Conservation (phyloP, 1,140 invertebrate genomes). For the Cherax quadricarinatus region DNA sequence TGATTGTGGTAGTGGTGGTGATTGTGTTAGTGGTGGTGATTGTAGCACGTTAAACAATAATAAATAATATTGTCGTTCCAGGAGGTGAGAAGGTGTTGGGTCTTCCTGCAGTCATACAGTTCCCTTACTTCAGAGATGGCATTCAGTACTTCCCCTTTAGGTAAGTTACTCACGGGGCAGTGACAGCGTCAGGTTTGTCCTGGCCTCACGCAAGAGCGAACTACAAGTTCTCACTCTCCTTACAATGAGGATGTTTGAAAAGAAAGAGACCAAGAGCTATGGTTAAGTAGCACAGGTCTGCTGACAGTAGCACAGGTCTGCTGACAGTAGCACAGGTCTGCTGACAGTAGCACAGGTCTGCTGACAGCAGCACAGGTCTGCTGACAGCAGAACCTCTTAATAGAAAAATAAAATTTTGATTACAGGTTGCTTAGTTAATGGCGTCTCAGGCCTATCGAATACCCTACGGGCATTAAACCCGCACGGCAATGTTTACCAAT, state of each 20-base stretch:
- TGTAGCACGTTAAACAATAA: background rate
- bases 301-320: no score
- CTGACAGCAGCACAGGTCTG: no score
- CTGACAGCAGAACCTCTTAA: no score
- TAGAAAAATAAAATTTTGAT: no score
- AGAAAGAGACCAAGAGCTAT: background rate
- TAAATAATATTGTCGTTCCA: slow-evolving; percentile 75
- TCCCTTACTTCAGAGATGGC: slow-evolving; percentile 78
- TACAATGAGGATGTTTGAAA: background rate
- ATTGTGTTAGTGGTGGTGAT: background rate
- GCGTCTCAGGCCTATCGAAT: no score
- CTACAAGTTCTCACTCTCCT: slow-evolving; percentile 78
- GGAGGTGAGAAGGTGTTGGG: slow-evolving; percentile 82
- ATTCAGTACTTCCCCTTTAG: slow-evolving; percentile 80
- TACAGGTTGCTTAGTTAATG: no score
- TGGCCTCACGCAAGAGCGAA: slow-evolving; percentile 77
- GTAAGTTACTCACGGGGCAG: background rate
- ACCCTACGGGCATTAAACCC: no score
- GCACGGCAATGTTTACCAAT: no score
- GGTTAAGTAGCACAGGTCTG: background rate
- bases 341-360: no score
- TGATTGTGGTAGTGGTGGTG: background rate
- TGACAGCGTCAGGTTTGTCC: background rate
- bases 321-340: no score
- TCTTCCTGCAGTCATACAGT: slow-evolving; percentile 82